Evolutionary conservation across 2,888 invertebrate genomes (phyloP).

Genomic region (Melanophora roralis): DNA sequence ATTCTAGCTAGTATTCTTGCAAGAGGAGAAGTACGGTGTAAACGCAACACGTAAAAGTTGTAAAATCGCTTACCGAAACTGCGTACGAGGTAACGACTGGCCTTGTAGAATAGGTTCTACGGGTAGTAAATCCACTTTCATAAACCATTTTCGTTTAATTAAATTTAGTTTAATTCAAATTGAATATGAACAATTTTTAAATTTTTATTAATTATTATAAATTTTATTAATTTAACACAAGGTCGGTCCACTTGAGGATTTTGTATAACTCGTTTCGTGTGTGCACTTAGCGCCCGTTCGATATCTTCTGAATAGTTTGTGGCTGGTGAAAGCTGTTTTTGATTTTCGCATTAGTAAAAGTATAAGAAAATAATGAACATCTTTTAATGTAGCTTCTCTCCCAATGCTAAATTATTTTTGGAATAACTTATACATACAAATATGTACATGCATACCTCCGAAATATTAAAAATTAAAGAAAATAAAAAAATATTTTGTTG

Average conservation of each 20-base stretch:
- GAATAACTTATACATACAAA: conserved; percentile 67
- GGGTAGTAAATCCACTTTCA: conserved; percentile 94
- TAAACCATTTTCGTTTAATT: conserved; percentile 85
- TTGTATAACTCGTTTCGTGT: conserved; percentile 68
- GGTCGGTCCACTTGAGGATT: conserved; percentile 41
- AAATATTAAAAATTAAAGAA: conserved; percentile 2
- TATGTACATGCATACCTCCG: not conserved
- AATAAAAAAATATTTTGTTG: not conserved
- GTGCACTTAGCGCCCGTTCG: conserved; percentile 77
- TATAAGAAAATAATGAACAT: conserved; percentile 55
- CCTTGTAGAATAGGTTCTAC: conserved; percentile 86
- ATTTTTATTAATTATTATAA: conserved; percentile 32
- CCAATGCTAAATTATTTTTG: conserved; percentile 76
- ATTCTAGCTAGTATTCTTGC: conserved; percentile 29
- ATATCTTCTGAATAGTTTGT: conserved; percentile 74
- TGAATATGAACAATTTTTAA: not conserved
- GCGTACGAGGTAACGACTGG: conserved; percentile 84
- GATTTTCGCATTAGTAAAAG: conserved; percentile 68
- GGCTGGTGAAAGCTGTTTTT: conserved; percentile 70
- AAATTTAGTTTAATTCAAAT: conserved; percentile 43
- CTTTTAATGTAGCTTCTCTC: conserved; percentile 64
- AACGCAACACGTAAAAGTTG: conserved; percentile 2
- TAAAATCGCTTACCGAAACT: conserved; percentile 84
- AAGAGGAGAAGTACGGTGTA: conserved; percentile 2
- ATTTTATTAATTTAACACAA: conserved; percentile 63